Base-by-base conservation (phyloP, 2,797 vertebrate genomes). In the Danio tinwini region DNA sequence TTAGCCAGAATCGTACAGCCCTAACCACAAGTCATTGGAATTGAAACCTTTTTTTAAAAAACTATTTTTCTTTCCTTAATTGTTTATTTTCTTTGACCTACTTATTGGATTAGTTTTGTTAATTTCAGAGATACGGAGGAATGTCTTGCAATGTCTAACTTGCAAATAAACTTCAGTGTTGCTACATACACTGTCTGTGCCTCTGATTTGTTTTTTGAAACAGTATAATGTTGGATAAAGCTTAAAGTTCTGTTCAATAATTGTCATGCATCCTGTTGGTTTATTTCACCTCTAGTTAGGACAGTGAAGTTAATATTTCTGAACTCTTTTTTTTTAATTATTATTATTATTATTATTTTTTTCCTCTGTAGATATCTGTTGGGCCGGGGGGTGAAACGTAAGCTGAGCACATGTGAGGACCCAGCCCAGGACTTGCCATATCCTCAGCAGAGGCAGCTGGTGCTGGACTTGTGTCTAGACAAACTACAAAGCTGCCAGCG, bases 391-490 rank as follows among this genome's bases (percentile, higher is more conserved):
- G 91, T 93, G 82, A 95, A 95, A 76, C 93, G 94, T 80, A 95
- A 94, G 85, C 87, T 92, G 80, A 93, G 90, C 87, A 90, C 92
- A 76, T 89, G 89, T 81, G 93, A 93, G 86, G 93, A 93, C 80
- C 90, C 90, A 71, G 90, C 85, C 80, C 89, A 88, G 87, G 88
- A 86, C 77, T 87, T 94, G 86, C 85, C 93, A 8, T 94, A 94
- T 59, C 91, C 89, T 0, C 92, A 93, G 90, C 93, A 92, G 90
- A 92, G 94, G 90, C 94, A 95, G 89, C 80, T 94, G 88, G 92
- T 95, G 85, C 91, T 95, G 75, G 93, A 94, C 65, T 92, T 95
- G 90, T 94, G 94, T 89, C 90, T 94, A 88, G 90, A 91, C 89
- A 94, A 95, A 84, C 78, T 94, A 73, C 93, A 94, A 82, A 92